phyloP scores from a whole-genome alignment of 2,113 vertebrate species.

The Hyaena hyaena region DNA sequence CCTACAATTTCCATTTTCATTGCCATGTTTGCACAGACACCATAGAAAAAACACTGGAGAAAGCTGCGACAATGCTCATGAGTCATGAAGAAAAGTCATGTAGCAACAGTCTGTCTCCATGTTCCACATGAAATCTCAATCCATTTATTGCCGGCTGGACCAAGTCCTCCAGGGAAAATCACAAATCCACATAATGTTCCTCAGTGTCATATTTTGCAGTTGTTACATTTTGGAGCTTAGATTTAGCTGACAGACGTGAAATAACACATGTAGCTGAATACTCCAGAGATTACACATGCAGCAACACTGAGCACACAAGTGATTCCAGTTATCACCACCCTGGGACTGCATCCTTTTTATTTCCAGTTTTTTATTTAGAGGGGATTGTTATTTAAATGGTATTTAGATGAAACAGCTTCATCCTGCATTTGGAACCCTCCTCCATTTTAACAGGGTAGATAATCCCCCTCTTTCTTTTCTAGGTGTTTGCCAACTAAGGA shows the following conservation, averaged over 20 bases:
- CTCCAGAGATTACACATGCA: slow-evolving; percentile 48
- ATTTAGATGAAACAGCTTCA: background rate
- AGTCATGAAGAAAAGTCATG: background rate
- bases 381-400: background rate
- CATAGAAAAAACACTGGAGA: background rate
- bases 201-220: slow-evolving; percentile 55
- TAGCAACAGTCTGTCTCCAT: background rate
- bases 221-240: slow-evolving; percentile 51
- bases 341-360: background rate
- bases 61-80: background rate
- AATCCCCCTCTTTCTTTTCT: background rate
- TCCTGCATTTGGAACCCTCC: background rate
- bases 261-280: slow-evolving; percentile 59
- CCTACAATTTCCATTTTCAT: slow-evolving; percentile 14
- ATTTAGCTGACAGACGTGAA: slow-evolving; percentile 76
- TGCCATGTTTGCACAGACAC: background rate
- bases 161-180: slow-evolving; percentile 59
- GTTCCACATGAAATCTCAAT: slow-evolving; percentile 59
- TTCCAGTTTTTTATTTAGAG: slow-evolving; percentile 44
- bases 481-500: background rate
- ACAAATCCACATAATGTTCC: slow-evolving; percentile 53
- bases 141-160: slow-evolving; percentile 43
- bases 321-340: background rate
- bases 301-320: slow-evolving; percentile 1
- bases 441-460: background rate